A percentile compares a stretch with the other conserved stretches of the same genome.
phyloP scores from a whole-genome alignment of 2,113 vertebrate genomes.

The Azemiops feae region DNA sequence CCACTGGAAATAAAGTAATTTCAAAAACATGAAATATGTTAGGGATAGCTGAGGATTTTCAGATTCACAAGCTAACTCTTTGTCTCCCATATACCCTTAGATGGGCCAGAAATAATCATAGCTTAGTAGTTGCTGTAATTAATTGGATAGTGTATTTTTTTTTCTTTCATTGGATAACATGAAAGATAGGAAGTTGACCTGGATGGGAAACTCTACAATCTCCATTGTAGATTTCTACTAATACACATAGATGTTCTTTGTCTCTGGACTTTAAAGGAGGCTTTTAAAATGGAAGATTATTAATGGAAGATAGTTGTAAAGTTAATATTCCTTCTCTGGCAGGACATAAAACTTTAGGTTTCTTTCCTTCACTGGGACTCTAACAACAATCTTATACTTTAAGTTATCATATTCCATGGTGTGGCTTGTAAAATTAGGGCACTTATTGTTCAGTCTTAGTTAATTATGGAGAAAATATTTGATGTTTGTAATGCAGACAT shows the following conservation, averaged over 20 bases:
- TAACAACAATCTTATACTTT: not conserved
- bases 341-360: not conserved
- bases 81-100: not conserved
- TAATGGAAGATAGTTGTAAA: conserved; percentile 24
- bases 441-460: not conserved
- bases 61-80: not conserved
- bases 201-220: not conserved
- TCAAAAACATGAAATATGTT: not conserved
- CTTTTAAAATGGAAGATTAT: conserved; percentile 40
- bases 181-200: not conserved
- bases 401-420: not conserved
- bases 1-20: not conserved
- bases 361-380: not conserved
- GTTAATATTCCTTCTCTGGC: not conserved
- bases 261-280: not conserved
- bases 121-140: not conserved
- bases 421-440: not conserved
- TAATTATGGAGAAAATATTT: not conserved
- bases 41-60: not conserved
- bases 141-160: not conserved
- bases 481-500: not conserved
- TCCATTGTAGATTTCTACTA: not conserved
- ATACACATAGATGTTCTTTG: not conserved
- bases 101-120: not conserved
- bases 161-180: not conserved